A percentile compares a stretch with the other conserved stretches of the same genome.
These are phyloP conservation scores for Plumapathes pennacea DNA, from an alignment of 92 coral and sea anemone genomes.

Conservation along the genomic window DNA sequence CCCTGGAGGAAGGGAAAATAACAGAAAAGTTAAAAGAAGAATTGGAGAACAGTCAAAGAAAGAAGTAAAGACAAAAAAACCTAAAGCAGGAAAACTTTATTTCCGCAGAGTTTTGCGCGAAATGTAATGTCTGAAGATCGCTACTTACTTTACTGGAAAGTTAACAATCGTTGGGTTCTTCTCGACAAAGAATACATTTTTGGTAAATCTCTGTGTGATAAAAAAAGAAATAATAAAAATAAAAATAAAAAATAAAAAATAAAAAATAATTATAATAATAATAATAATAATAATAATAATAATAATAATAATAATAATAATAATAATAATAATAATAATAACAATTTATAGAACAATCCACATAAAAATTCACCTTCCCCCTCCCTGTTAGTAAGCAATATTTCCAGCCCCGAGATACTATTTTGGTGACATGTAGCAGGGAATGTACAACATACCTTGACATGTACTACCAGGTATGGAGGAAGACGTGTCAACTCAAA, in stretches of 20 bases:
- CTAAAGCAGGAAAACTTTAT: no score
- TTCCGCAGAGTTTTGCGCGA: neutral
- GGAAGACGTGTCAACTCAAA: constrained; percentile 92
- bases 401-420: no score
- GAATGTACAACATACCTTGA: constrained; percentile 78
- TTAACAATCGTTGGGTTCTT: constrained; percentile 96
- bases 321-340: no score
- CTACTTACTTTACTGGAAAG: constrained; percentile 92
- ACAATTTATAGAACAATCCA: no score
- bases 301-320: neutral
- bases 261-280: no score
- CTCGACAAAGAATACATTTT: constrained; percentile 93
- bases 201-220: constrained; percentile 80
- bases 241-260: no score
- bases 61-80: neutral
- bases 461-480: constrained; percentile 74
- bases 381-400: no score
- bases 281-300: no score
- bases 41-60: no score
- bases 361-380: no score
- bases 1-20: constrained; percentile 32
- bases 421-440: no score
- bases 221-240: no score
- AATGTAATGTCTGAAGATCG: neutral
- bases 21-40: neutral